phyloP scores from a whole-genome alignment of 2,888 invertebrate species.

The Folsomia manolachei region DNA sequence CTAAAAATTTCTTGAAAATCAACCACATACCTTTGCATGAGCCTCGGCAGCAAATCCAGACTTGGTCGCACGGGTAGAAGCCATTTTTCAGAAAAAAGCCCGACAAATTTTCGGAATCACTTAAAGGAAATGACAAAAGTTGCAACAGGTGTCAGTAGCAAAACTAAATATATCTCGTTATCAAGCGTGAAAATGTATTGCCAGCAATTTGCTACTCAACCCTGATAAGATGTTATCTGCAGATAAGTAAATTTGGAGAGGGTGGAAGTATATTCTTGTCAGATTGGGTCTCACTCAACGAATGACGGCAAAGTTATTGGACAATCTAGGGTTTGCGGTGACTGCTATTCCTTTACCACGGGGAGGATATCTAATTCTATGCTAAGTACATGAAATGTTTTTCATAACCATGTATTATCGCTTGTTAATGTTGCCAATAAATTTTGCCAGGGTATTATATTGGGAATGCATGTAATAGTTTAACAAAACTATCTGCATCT shows the following conservation, averaged over 20 bases:
- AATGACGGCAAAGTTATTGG: too few relatives aligned
- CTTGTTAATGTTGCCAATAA: background rate
- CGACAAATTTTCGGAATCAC: background rate
- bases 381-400: too few relatives aligned
- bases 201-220: too few relatives aligned
- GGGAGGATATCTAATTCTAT: too few relatives aligned
- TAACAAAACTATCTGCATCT: too few relatives aligned
- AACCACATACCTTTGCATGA: constrained; percentile 78
- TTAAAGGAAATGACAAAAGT: background rate
- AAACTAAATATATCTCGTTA: background rate
- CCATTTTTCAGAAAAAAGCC: constrained; percentile 63
- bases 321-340: too few relatives aligned
- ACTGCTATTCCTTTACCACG: background rate
- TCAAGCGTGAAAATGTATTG: too few relatives aligned
- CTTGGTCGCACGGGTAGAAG: constrained; percentile 78
- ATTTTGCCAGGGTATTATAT: background rate
- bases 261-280: background rate
- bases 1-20: too few relatives aligned
- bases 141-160: background rate
- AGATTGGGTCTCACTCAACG: background rate
- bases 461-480: too few relatives aligned
- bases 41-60: constrained; percentile 95
- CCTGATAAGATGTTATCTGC: background rate
- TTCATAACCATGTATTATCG: too few relatives aligned
- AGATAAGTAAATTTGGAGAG: background rate